Evolutionary conservation across 2,797 vertebrate genomes (phyloP).

Genomic region (Neosalanx taihuensis): DNA sequence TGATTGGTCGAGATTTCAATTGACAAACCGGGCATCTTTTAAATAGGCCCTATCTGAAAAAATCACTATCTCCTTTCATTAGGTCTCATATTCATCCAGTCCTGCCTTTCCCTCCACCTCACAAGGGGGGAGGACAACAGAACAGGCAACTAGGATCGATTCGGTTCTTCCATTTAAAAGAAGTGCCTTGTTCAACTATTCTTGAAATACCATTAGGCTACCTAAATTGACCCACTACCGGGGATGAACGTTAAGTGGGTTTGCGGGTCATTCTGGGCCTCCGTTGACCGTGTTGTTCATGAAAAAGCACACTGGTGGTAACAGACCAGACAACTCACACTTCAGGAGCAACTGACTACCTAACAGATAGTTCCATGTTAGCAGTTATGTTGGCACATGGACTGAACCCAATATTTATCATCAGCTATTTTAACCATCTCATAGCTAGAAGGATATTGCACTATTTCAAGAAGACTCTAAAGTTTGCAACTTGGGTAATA

Average conservation of each 20-base stretch:
- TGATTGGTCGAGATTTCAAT: neutral
- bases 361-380: neutral
- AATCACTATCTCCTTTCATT: neutral
- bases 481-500: too few species aligned
- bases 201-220: too few species aligned
- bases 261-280: neutral
- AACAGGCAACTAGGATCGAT: too few species aligned
- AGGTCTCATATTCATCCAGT: neutral
- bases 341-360: neutral
- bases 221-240: conserved; percentile 10
- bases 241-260: conserved; percentile 8
- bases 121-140: too few species aligned
- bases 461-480: too few species aligned
- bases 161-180: too few species aligned
- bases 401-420: too few species aligned
- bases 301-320: neutral
- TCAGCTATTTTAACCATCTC: too few species aligned
- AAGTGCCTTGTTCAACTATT: too few species aligned
- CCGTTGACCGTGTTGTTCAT: neutral
- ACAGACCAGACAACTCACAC: neutral
- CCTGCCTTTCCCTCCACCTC: conserved; percentile 1
- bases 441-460: too few species aligned
- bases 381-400: too few species aligned
- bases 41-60: neutral
- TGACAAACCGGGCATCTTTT: neutral